Base-by-base conservation (phyloP, 92 coral and sea anemone genomes). In the Siderastrea siderea region DNA sequence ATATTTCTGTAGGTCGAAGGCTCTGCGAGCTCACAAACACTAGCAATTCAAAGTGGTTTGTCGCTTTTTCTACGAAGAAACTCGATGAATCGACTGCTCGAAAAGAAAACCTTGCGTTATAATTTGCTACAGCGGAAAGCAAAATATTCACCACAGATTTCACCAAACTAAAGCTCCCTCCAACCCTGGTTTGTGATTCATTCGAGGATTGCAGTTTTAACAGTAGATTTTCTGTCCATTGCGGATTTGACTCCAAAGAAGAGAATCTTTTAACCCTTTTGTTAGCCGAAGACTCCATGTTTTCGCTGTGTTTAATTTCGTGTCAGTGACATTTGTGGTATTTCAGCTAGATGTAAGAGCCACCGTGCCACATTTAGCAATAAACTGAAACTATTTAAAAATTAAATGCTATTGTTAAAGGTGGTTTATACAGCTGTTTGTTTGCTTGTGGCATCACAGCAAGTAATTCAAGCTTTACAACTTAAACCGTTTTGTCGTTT, bases 71-170 rank as follows among this genome's bases (percentile, higher is more conserved):
- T n/a, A 61, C 57, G 46, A 92, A 82, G 53, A 89, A 92, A 61
- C 93, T 89, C 44, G 88, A 66, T 15, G 90, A 78, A 54, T 83
- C 71, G 64, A 92, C 92, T 2, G 91, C 58, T 50, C 75, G 68
- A 52, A 92, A 92, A 1, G 95, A 67, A 69, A 92, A 89, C 63
- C 73, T 86, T 62, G 84, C 64, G 48, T 92, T 89, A 62, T 89
- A 89, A 17, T 90, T 81, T 59, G 93, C 81, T 74, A 92, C 75
- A 47, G 95, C 95, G 19, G 84, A 84, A 5, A 92, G 71, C 74
- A 92, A 73, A 75, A 92, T 80, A 68, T 92, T 92, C 38, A 81
- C 65, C 38, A 92, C 87, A 45, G 67, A 73, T 64, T 80, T 84
- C 10, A 85, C 90, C 9, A 81, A 74, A 47, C 52, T 14, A 14